These are phyloP conservation scores for Drosophila suboccidentalis DNA, from an alignment of 2,888 invertebrate genomes.

Conservation along the genomic window DNA sequence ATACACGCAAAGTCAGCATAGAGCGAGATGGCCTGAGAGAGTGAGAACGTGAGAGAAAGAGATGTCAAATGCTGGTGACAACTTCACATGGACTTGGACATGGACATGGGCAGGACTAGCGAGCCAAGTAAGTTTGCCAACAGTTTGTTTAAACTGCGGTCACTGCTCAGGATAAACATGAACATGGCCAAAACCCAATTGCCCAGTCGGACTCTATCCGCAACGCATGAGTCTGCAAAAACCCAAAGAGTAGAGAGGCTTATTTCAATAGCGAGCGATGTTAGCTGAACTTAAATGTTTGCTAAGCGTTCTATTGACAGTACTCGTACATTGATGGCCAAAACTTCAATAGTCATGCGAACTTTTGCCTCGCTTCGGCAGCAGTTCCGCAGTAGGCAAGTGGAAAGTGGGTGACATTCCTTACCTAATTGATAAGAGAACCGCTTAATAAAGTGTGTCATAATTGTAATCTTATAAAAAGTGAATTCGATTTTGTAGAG, in stretches of 20 bases:
- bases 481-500: not conserved
- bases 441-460: not conserved
- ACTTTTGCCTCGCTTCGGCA: not conserved
- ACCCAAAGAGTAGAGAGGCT: not conserved
- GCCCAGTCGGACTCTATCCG: constrained; percentile 21
- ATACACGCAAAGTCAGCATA: constrained; percentile 70
- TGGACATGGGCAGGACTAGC: constrained; percentile 12
- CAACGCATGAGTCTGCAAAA: constrained; percentile 4
- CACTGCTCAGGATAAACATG: constrained; percentile 57
- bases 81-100: constrained; percentile 41
- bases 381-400: not conserved
- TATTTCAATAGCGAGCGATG: constrained; percentile 6
- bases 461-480: constrained; percentile 3
- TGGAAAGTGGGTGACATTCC: not conserved
- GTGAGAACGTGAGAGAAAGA: constrained; percentile 10
- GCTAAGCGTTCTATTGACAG: not conserved
- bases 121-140: constrained; percentile 40
- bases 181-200: constrained; percentile 15
- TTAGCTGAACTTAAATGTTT: constrained; percentile 4
- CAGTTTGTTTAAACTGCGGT: constrained; percentile 78
- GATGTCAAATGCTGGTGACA: constrained; percentile 60
- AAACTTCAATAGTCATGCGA: not conserved
- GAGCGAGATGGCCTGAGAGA: constrained; percentile 8
- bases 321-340: not conserved
- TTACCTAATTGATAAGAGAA: constrained; percentile 1